Conservation (phyloP, 2,113 vertebrate genomes). For the Podiceps cristatus region DNA sequence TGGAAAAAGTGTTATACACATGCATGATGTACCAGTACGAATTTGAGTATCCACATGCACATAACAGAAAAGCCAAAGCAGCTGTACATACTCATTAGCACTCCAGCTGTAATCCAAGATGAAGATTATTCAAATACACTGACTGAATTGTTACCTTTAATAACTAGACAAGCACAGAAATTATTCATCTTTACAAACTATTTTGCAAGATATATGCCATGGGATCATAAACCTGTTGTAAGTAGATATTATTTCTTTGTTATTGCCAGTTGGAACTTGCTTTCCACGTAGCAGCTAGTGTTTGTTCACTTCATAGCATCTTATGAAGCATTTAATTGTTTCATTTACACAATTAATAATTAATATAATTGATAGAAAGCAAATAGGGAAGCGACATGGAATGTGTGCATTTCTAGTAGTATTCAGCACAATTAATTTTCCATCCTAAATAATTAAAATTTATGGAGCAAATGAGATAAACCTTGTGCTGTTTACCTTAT, state of each 20-base stretch:
- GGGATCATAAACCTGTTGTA: not conserved
- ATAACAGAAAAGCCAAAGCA: not conserved
- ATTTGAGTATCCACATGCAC: not conserved
- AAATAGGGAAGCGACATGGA: not conserved
- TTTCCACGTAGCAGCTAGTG: not conserved
- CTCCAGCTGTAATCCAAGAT: not conserved
- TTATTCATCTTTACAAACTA: not conserved
- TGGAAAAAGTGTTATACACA: not conserved
- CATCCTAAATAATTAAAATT: not conserved
- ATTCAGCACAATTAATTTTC: not conserved
- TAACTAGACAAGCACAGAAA: not conserved
- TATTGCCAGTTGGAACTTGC: not conserved
- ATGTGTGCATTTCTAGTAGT: not conserved
- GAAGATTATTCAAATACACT: not conserved
- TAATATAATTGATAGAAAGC: not conserved
- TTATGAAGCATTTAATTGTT: not conserved
- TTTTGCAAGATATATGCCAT: not conserved
- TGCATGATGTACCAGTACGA: not conserved
- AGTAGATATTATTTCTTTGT: not conserved
- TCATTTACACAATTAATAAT: not conserved
- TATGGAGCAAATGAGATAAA: not conserved
- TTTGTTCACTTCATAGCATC: not conserved
- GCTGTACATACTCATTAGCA: not conserved
- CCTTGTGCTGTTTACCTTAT: not conserved
- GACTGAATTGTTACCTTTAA: not conserved